Conservation (phyloP, 2,888 invertebrate genomes). For the Drosophila meridiana region DNA sequence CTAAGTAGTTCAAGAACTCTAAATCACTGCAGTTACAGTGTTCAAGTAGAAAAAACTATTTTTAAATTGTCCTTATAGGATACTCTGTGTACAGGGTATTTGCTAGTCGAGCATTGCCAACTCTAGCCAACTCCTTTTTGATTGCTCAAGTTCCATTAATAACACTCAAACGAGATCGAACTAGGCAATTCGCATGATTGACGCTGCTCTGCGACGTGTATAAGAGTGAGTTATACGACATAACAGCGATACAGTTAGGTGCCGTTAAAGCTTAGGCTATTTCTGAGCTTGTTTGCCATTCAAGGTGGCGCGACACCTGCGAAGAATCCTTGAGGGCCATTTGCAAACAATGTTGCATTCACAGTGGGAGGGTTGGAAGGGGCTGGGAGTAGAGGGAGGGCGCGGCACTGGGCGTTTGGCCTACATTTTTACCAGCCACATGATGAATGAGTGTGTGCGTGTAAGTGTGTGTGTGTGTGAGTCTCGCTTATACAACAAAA, state of each 20-base stretch:
- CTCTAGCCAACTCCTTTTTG: too few relatives aligned
- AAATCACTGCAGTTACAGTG: neutral
- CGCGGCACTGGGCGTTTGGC: constrained; percentile 47
- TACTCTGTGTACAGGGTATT: neutral
- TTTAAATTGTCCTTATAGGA: neutral
- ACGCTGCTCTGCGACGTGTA: neutral
- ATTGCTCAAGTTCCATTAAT: neutral
- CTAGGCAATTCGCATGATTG: neutral
- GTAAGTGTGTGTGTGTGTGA: constrained; percentile 18
- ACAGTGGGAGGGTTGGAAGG: neutral
- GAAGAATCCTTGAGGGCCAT: constrained; percentile 58
- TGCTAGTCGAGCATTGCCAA: neutral
- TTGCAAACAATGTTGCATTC: constrained; percentile 45
- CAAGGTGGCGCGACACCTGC: constrained; percentile 50
- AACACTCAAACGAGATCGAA: neutral
- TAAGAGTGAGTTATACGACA: constrained; percentile 13
- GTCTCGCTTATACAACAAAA: constrained; percentile 70
- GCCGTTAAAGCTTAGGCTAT: constrained; percentile 1
- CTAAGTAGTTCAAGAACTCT: neutral
- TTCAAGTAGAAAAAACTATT: neutral
- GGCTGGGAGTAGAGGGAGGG: neutral
- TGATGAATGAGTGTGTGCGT: constrained; percentile 53
- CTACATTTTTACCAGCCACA: constrained; percentile 61
- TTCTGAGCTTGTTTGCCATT: constrained; percentile 13
- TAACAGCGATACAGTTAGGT: neutral